These are phyloP conservation scores for Chloroclystis v-ata DNA, from an alignment of 2,888 invertebrate genomes.

Conservation along the genomic window DNA sequence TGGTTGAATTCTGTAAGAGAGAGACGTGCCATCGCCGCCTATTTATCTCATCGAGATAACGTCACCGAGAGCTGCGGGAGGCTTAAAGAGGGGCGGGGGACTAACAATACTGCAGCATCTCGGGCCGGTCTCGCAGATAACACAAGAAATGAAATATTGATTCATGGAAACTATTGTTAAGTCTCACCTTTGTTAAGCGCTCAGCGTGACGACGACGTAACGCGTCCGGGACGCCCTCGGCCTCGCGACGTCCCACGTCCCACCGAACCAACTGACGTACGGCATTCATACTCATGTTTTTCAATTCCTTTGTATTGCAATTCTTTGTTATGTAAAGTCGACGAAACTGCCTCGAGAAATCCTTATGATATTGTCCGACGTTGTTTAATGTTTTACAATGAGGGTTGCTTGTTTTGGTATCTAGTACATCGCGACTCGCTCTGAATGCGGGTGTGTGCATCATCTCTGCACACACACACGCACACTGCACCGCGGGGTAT, in stretches of 20 bases:
- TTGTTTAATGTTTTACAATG: too few species aligned
- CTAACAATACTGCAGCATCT: conserved; percentile 22
- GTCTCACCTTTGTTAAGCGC: conserved; percentile 17
- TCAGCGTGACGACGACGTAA: too few species aligned
- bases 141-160: conserved; percentile 38
- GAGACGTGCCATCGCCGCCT: too few species aligned
- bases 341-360: neutral
- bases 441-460: too few species aligned
- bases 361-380: neutral
- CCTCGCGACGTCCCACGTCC: neutral
- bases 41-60: neutral
- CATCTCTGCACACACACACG: too few species aligned
- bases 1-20: too few species aligned
- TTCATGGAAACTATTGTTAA: conserved; percentile 27
- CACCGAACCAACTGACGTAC: too few species aligned
- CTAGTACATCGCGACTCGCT: too few species aligned
- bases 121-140: conserved; percentile 26
- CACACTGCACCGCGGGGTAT: too few species aligned
- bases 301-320: neutral
- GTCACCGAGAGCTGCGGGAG: neutral
- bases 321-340: neutral
- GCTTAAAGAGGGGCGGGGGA: neutral
- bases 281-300: neutral
- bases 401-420: too few species aligned
- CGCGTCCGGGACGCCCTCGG: neutral